A percentile compares a stretch with the other conserved stretches of the same genome.
These are phyloP conservation scores for Pollenia angustigena DNA, from an alignment of 2,888 invertebrate genomes.

Conservation along the genomic window DNA sequence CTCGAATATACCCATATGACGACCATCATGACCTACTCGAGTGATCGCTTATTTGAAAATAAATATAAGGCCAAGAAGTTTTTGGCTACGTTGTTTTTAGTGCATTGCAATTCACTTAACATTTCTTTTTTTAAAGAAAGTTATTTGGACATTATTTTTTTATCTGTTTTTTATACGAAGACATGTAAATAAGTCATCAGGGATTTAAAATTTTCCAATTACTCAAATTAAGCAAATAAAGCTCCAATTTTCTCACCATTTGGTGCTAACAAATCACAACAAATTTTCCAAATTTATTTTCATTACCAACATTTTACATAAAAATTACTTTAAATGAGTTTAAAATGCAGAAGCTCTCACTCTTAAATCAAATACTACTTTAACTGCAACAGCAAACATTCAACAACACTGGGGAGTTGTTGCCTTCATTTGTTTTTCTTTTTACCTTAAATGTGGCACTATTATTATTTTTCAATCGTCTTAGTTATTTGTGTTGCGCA, in stretches of 20 bases:
- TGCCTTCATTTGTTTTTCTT: constrained; percentile 50
- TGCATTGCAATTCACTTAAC: too few species aligned
- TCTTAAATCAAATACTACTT: constrained; percentile 22
- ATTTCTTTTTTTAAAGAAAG: too few species aligned
- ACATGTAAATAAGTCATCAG: too few species aligned
- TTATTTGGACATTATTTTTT: too few species aligned
- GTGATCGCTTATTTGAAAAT: too few species aligned
- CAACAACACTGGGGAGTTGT: constrained; percentile 26
- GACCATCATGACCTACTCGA: too few species aligned
- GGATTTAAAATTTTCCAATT: too few species aligned
- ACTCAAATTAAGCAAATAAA: too few species aligned
- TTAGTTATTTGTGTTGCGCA: constrained; percentile 23
- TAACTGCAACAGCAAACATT: not conserved
- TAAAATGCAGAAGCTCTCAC: not conserved
- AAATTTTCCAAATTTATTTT: constrained; percentile 29
- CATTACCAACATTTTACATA: not conserved
- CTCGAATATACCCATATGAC: too few species aligned
- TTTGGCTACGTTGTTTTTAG: too few species aligned
- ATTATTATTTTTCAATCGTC: constrained; percentile 32
- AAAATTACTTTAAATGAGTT: constrained; percentile 23
- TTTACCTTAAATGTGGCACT: constrained; percentile 46
- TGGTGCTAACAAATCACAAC: constrained; percentile 1
- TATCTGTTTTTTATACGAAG: too few species aligned
- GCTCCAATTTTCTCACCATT: constrained; percentile 40
- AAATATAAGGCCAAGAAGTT: too few species aligned